Evolutionary conservation across 2,113 vertebrate species (phyloP), one percentile per base, ranked within the genome.

Genomic region (Eptatretus burgeri): DNA sequence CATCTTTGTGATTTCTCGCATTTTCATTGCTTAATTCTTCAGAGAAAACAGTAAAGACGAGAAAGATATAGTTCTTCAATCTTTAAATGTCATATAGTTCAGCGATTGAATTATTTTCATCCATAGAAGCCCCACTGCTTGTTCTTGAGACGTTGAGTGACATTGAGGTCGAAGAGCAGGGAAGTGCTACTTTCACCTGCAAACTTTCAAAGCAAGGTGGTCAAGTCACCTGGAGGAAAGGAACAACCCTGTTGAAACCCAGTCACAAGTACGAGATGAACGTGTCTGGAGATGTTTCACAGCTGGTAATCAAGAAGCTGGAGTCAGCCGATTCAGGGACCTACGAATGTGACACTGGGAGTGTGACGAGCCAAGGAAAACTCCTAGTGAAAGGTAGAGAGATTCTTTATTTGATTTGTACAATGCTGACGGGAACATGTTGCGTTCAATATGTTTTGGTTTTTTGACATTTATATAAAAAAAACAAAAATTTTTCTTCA

Each of bases 271-370:
- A 60, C 19, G 56, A 60, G 56, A 60, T 60, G 56, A 60, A 60
- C 2, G n/a, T 60, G 56, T n/a, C n/a, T n/a, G 56, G 56, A 60
- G 56, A 60, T 19, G n/a, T 60, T n/a, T n/a, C 56, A n/a, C n/a
- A n/a, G n/a, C 56, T 60, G n/a, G 12, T 60, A 17, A 60, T 60
- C 56, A n/a, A 60, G n/a, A 60, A 60, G n/a, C n/a, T 60, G 19
- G n/a, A 60, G 56, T 20, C 13, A 12, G 56, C 9, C 2, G 56
- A 60, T 12, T 11, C 56, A 17, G 56, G 56, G 56, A 60, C n/a
- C 56, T 60, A 60, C 3, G 11, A 11, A 11, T 60, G 56, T 13
- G 12, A 60, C n/a, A 60, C 56, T n/a, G 56, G 19, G 12, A 60
- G 11, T 60, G 56, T 17, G n/a, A n/a, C 9, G 56, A 60, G n/a